Conservation (phyloP, 2,113 vertebrate genomes). For the Saccopteryx leptura region DNA sequence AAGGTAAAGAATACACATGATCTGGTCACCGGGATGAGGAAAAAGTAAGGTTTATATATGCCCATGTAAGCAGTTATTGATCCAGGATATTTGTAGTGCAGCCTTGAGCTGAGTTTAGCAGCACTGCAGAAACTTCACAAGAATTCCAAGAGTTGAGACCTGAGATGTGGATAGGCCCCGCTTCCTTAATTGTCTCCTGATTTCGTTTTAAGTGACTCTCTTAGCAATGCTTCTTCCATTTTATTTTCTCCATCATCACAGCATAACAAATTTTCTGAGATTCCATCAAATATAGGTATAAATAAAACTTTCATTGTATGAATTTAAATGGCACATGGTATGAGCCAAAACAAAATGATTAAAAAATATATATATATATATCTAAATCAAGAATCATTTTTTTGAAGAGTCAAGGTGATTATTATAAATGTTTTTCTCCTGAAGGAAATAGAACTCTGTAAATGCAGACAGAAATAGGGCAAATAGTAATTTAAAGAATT, state of each 20-base stretch:
- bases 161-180: neutral
- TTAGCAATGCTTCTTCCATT: neutral
- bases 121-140: neutral
- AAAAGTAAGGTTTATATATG: neutral
- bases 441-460: neutral
- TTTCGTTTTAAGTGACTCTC: neutral
- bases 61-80: neutral
- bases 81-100: too few species aligned
- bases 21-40: neutral
- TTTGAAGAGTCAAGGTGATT: neutral
- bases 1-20: too few species aligned
- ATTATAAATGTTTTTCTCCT: neutral
- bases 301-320: neutral
- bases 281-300: neutral
- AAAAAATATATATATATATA: neutral
- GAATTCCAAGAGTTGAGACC: neutral
- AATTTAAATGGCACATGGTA: neutral
- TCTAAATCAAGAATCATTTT: neutral
- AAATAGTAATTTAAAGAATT: constrained; percentile 1
- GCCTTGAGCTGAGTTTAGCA: neutral
- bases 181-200: neutral
- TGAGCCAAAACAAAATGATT: neutral
- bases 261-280: neutral
- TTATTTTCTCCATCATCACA: neutral
- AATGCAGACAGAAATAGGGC: constrained; percentile 18